Percentiles rank a stretch among this genome's conserved stretches.
Evolutionary conservation across 2,888 invertebrate genomes (phyloP).

Genomic region (Apantesis nais): DNA sequence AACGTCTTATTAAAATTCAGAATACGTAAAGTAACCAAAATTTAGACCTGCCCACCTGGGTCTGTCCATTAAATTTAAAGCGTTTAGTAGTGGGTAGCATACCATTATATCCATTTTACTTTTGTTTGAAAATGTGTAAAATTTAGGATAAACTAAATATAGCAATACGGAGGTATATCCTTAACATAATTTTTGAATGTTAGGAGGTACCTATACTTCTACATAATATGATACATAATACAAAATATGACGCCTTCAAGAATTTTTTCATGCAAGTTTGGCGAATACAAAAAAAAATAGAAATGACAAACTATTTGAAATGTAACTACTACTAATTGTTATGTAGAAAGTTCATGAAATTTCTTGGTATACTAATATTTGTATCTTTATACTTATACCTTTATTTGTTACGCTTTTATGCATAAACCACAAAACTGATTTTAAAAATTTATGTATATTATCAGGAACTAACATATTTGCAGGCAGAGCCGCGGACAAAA

Average conservation of each 20-base stretch:
- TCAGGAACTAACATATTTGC: too few relatives aligned
- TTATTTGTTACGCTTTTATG: too few relatives aligned
- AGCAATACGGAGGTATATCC: not conserved
- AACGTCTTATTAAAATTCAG: constrained; percentile 40
- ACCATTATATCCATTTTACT: not conserved
- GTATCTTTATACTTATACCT: too few relatives aligned
- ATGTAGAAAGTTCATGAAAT: too few relatives aligned
- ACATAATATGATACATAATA: not conserved
- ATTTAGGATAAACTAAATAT: not conserved
- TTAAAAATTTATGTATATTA: too few relatives aligned
- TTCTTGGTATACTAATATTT: too few relatives aligned
- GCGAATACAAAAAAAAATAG: not conserved
- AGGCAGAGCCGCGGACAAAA: too few relatives aligned
- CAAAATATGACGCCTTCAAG: not conserved
- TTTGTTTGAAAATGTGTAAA: not conserved
- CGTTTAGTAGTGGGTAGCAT: constrained; percentile 4
- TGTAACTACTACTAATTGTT: too few relatives aligned
- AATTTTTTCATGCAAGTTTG: too few relatives aligned
- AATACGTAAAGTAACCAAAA: constrained; percentile 30
- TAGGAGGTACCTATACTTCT: not conserved
- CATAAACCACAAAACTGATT: too few relatives aligned
- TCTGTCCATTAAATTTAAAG: constrained; percentile 27
- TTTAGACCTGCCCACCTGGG: constrained; percentile 35
- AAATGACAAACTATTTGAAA: too few relatives aligned
- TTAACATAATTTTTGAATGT: not conserved